Percentiles rank a stretch among this genome's conserved stretches.
These are phyloP conservation scores for Crax fasciolata DNA, from an alignment of 2,797 vertebrate genomes.

Conservation along the genomic window DNA sequence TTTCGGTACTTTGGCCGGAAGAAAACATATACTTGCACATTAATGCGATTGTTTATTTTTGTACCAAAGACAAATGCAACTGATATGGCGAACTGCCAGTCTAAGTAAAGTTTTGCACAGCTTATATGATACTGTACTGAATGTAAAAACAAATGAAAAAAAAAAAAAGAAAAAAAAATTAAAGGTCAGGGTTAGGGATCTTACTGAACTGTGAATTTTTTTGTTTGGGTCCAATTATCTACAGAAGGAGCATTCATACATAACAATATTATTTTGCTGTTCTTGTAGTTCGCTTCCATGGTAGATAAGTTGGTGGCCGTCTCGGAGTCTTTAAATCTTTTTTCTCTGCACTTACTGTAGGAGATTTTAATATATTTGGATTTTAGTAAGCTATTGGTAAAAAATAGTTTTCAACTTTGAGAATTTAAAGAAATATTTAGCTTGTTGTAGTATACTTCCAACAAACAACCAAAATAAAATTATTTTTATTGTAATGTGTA, in stretches of 20 bases:
- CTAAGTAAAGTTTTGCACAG: conserved; percentile 99
- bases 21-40: conserved; percentile 98
- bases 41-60: conserved; percentile 96
- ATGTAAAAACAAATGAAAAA: conserved; percentile 92
- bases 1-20: conserved; percentile 90
- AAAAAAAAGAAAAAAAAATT: conserved; percentile 69
- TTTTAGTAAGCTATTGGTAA: conserved; percentile 88
- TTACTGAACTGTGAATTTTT: conserved; percentile 99
- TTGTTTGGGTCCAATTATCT: conserved; percentile 99
- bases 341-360: conserved; percentile 86
- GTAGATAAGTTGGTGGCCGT: conserved; percentile 89
- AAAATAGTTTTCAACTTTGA: conserved; percentile 83
- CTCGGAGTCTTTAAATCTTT: conserved; percentile 83
- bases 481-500: conserved; percentile 93
- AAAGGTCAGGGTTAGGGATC: conserved; percentile 96
- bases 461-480: conserved; percentile 95
- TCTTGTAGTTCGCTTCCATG: conserved; percentile 89
- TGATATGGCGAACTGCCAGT: conserved; percentile 99
- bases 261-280: conserved; percentile 87
- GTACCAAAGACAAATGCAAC: conserved; percentile 99
- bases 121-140: conserved; percentile 99
- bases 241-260: conserved; percentile 96
- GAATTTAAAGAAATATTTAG: conserved; percentile 89
- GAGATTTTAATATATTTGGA: conserved; percentile 89
- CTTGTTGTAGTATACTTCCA: conserved; percentile 90